These are phyloP conservation scores for Chromis chromis DNA, from an alignment of 2,797 vertebrate genomes.

Conservation along the genomic window DNA sequence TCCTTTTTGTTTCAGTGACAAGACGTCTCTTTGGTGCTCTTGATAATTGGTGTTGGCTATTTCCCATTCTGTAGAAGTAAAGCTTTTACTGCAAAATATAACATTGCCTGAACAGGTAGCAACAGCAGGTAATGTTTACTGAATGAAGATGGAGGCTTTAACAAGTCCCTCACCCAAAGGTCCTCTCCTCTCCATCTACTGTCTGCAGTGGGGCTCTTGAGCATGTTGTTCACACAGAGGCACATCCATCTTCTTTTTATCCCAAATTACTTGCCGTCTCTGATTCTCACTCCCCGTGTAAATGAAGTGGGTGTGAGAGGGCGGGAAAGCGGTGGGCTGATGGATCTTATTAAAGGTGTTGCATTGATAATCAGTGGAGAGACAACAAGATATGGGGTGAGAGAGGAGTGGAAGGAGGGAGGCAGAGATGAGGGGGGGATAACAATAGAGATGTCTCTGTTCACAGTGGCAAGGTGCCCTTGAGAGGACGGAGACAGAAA, in stretches of 20 bases:
- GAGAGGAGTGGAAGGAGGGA: slow-evolving; percentile 14
- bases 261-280: slow-evolving; percentile 76
- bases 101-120: slow-evolving; percentile 21
- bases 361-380: slow-evolving; percentile 76
- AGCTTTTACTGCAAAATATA: slow-evolving; percentile 20
- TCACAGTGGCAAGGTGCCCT: slow-evolving; percentile 65
- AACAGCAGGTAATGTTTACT: slow-evolving; percentile 40
- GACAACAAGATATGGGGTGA: slow-evolving; percentile 45
- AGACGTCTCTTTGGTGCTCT: background rate
- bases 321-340: slow-evolving; percentile 60
- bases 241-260: slow-evolving; percentile 81
- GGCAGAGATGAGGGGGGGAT: slow-evolving; percentile 10
- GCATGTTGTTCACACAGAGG: slow-evolving; percentile 59
- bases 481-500: slow-evolving; percentile 51
- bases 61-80: slow-evolving; percentile 11
- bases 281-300: slow-evolving; percentile 67
- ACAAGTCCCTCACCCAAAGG: slow-evolving; percentile 47
- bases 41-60: slow-evolving; percentile 23
- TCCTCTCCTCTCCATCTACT: slow-evolving; percentile 58
- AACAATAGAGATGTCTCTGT: slow-evolving; percentile 54
- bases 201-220: slow-evolving; percentile 57
- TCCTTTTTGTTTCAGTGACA: background rate
- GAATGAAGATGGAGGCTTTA: slow-evolving; percentile 63
- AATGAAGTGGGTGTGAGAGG: slow-evolving; percentile 73
- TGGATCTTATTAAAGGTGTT: slow-evolving; percentile 79